Conservation (phyloP, 2,113 vertebrate genomes). For the Pelmatolapia mariae region DNA sequence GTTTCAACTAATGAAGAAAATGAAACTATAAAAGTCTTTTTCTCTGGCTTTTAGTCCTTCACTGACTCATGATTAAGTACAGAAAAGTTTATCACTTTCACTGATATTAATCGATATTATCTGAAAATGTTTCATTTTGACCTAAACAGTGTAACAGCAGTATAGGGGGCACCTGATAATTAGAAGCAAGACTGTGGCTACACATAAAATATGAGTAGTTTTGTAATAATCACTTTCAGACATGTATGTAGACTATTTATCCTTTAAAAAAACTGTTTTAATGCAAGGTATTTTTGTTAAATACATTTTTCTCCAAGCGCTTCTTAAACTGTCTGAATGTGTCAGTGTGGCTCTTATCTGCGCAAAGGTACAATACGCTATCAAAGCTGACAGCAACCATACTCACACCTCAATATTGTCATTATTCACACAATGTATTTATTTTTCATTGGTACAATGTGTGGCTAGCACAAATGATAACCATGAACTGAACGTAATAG, state of each 20-base stretch:
- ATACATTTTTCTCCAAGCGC: accelerated
- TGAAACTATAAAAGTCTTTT: not conserved
- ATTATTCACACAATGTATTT: too few species aligned
- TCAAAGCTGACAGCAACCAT: too few species aligned
- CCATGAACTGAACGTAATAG: too few species aligned
- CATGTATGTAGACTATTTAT: not conserved
- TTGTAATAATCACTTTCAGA: accelerated
- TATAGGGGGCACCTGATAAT: too few species aligned
- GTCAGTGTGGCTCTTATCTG: not conserved
- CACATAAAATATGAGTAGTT: not conserved
- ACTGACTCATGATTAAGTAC: not conserved
- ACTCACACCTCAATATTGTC: too few species aligned
- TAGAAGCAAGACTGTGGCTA: too few species aligned
- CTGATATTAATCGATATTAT: not conserved
- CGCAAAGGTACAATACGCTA: too few species aligned
- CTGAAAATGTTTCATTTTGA: too few species aligned
- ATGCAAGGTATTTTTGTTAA: not conserved
- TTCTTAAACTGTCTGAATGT: not conserved
- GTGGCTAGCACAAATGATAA: too few species aligned
- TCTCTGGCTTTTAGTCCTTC: not conserved
- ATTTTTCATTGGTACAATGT: too few species aligned
- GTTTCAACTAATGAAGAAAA: too few species aligned
- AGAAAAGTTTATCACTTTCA: not conserved
- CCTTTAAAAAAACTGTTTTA: not conserved
- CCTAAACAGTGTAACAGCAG: too few species aligned